Conservation (phyloP, 2,113 vertebrate genomes). For the Hirundichthys speculiger region DNA sequence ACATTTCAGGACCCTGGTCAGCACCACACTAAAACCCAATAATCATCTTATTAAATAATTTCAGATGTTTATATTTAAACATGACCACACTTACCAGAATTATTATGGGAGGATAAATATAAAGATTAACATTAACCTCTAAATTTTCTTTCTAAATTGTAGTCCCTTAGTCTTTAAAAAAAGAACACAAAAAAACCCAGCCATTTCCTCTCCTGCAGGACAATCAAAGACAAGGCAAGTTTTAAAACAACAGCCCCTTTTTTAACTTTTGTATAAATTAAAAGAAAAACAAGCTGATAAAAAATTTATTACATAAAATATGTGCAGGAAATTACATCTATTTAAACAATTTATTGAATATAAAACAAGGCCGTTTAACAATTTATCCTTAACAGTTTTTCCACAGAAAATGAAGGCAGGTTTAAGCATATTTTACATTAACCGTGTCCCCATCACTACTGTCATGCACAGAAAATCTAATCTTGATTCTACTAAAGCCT, state of each 20-base stretch:
- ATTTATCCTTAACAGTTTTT: background rate
- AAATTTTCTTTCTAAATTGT: no score
- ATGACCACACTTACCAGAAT: no score
- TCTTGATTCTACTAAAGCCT: conserved; percentile 16
- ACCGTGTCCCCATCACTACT: background rate
- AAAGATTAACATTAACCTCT: no score
- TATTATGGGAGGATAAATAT: no score
- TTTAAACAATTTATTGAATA: background rate
- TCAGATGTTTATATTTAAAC: background rate
- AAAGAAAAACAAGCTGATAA: background rate
- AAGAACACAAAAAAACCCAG: no score
- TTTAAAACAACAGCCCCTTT: no score
- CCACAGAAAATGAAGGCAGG: conserved; percentile 2
- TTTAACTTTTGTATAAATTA: no score
- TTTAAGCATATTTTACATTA: conserved; percentile 1
- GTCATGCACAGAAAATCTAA: background rate
- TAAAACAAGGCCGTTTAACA: conserved; percentile 4
- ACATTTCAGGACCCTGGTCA: conserved; percentile 68
- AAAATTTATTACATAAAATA: conserved; percentile 19
- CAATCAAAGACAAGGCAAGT: no score
- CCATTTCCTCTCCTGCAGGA: no score
- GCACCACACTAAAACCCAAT: conserved; percentile 8
- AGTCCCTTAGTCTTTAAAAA: no score
- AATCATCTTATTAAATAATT: background rate
- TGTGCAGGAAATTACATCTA: conserved; percentile 13